Base-by-base conservation (phyloP, 2,113 vertebrate genomes). In the Parotia lawesii region DNA sequence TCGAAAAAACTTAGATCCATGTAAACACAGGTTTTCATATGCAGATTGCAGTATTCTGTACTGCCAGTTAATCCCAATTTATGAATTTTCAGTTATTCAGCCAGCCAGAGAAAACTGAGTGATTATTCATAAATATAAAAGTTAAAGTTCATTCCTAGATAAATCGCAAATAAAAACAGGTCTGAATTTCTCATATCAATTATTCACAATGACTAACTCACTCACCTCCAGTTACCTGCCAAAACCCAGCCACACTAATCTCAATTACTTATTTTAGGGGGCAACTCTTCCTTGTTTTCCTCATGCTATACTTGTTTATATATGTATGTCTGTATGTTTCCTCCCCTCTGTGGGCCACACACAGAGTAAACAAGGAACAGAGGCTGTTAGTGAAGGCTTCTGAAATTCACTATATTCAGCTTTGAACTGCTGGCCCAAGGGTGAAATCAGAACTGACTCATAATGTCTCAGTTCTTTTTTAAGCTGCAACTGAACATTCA, bases 71-170 rank as follows among this genome's bases (percentile, higher is more conserved):
- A 81, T 33, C 31, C 20, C 2, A 6, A 61, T 71, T 81, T 47
- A 84, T 45, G 65, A 40, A 78, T 77, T 78, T 81, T 47, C 87
- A 89, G 44, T 78, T 91, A 66, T 33, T 85, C 70, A 75, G 58
- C 14, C 76, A 77, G 45, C 17, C 85, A 40, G 53, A 20, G 12
- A 61, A 75, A 87, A 44, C 1, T 1, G 12, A 75, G 38, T 31
- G 29, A 73, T 76, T 76, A 93, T 66, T 83, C 65, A 73, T 51
- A 85, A 89, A 89, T n/a, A 72, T 3, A 56, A 51, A 80, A 64
- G 62, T 23, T 35, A 24, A 71, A 92, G 87, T 44, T 85, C 51
- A 54, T 37, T 70, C 47, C 51, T 37, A 64, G 51, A 51, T 29
- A 71, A 80, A 74, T 5, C 1, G 0, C 71, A 80, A 85, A 82